These are phyloP conservation scores for Anthoptus insignis DNA, from an alignment of 2,888 invertebrate species.

Conservation along the genomic window DNA sequence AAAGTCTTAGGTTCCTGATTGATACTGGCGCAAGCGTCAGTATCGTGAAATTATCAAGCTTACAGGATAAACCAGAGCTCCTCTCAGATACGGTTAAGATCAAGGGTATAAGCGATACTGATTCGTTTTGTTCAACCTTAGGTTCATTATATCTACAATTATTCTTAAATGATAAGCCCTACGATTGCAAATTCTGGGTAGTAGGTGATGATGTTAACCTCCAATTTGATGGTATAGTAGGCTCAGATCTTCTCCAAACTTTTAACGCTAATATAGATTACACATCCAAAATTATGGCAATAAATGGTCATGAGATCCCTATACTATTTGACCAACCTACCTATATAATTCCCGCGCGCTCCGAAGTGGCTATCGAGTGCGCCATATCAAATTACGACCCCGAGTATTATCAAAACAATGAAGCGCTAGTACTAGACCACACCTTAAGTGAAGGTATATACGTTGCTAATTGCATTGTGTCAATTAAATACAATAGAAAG, in stretches of 20 bases:
- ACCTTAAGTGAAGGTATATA: constrained; percentile 1
- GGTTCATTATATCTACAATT: constrained; percentile 23
- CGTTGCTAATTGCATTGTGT: background rate
- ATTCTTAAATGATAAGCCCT: background rate
- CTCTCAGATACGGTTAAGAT: constrained; percentile 14
- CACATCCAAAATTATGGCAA: background rate
- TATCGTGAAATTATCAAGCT: constrained; percentile 31
- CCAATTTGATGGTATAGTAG: constrained; percentile 34
- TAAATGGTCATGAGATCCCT: background rate
- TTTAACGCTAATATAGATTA: constrained; percentile 33
- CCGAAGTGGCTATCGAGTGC: constrained; percentile 2
- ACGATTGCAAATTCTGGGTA: constrained; percentile 33
- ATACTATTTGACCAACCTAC: constrained; percentile 9
- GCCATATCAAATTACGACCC: constrained; percentile 1
- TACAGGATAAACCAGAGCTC: constrained; percentile 4
- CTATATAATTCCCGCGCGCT: constrained; percentile 19
- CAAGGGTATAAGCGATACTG: constrained; percentile 28
- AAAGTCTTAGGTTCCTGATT: constrained; percentile 27
- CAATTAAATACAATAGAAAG: background rate
- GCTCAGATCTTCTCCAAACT: constrained; percentile 27
- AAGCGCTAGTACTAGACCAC: background rate
- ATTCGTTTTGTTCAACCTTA: constrained; percentile 17
- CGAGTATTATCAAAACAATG: constrained; percentile 6
- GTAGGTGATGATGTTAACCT: constrained; percentile 31
- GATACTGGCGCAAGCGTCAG: constrained; percentile 36